Evolutionary conservation across 2,113 vertebrate genomes (phyloP).

Genomic region (Ellobius talpinus): DNA sequence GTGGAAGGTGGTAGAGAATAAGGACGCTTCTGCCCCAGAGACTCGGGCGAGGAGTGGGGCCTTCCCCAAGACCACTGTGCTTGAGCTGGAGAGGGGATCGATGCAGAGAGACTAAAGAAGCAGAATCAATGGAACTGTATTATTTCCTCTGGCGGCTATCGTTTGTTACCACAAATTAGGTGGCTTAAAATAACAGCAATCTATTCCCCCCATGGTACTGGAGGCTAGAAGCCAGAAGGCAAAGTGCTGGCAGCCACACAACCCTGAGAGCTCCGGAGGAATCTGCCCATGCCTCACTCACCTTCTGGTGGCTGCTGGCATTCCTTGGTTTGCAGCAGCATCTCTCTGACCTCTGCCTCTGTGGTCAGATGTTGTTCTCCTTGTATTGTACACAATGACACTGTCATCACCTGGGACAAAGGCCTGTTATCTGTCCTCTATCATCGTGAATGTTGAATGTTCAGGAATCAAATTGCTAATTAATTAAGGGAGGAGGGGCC

Average conservation of each 20-base stretch:
- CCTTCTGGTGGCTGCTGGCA: no score
- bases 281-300: no score
- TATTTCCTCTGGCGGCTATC: neutral
- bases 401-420: neutral
- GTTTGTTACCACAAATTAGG: neutral
- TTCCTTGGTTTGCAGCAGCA: neutral
- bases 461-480: neutral
- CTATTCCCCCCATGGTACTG: neutral
- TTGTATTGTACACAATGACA: rapidly evolving
- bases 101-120: neutral
- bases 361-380: no score
- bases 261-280: no score
- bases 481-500: neutral
- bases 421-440: neutral
- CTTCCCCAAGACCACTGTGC: neutral
- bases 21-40: neutral
- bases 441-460: neutral
- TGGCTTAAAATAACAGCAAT: slow-evolving; percentile 35
- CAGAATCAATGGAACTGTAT: neutral
- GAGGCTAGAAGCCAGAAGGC: neutral
- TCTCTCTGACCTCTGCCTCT: neutral
- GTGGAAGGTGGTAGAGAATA: neutral
- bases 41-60: neutral
- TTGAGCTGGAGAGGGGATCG: neutral
- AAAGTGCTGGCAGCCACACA: neutral